Conservation (phyloP, 1,140 invertebrate species). For the Temnothorax longispinosus region DNA sequence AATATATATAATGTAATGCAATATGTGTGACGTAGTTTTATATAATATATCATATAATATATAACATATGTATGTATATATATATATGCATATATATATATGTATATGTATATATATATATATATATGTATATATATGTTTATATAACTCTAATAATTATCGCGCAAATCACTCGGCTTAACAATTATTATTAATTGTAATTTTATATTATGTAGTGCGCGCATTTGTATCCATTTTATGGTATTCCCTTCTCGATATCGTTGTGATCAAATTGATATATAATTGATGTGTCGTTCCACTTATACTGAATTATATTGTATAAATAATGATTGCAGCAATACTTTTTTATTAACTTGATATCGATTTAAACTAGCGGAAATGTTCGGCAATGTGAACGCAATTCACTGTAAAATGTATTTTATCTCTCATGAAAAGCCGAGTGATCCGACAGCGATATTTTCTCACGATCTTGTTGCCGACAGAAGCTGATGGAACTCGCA, state of each 20-base stretch:
- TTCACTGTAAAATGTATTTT: background rate
- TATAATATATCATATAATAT: constrained; percentile 38
- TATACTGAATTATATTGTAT: background rate
- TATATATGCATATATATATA: background rate
- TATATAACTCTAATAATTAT: constrained; percentile 56
- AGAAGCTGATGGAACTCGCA: constrained; percentile 55
- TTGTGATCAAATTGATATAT: background rate
- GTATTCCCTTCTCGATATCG: background rate
- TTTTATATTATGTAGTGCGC: background rate
- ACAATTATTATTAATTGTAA: background rate
- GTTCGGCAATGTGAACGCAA: constrained; percentile 9
- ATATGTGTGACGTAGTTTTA: constrained; percentile 47
- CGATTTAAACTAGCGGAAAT: background rate
- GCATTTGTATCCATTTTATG: background rate
- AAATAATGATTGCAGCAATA: background rate
- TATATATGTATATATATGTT: constrained; percentile 57
- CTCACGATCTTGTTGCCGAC: constrained; percentile 36
- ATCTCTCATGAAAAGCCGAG: constrained; percentile 12
- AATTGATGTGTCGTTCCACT: background rate
- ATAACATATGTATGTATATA: constrained; percentile 40
- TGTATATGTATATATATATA: background rate
- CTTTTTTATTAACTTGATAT: background rate
- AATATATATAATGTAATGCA: constrained; percentile 64
- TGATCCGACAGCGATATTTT: constrained; percentile 37
- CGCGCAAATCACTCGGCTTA: constrained; percentile 40